Conservation (phyloP, 2,888 invertebrate species). For the Neoscelio sp. region DNA sequence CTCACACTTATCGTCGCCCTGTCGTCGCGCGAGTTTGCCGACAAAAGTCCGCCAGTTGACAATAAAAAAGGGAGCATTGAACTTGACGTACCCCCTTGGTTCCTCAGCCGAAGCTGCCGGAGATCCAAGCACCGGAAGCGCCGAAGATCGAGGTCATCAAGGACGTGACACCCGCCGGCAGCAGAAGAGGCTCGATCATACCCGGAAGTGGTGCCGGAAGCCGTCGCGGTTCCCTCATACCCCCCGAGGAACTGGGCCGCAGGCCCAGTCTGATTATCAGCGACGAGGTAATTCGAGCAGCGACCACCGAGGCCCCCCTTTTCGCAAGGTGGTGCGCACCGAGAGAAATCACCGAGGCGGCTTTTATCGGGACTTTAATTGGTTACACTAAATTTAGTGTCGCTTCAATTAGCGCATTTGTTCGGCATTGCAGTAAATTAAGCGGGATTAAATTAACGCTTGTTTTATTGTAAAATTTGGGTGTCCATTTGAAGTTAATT, state of each 20-base stretch:
- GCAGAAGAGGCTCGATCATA: slow-evolving; percentile 90
- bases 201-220: slow-evolving; percentile 87
- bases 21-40: slow-evolving; percentile 60
- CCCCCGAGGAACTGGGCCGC: slow-evolving; percentile 93
- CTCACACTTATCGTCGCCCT: slow-evolving; percentile 69
- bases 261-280: slow-evolving; percentile 96
- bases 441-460: slow-evolving; percentile 42
- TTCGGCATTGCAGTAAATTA: slow-evolving; percentile 3
- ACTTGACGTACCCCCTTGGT: not conserved
- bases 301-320: not conserved
- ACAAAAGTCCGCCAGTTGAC: slow-evolving; percentile 1
- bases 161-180: slow-evolving; percentile 89
- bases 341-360: slow-evolving; percentile 25
- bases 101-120: slow-evolving; percentile 75
- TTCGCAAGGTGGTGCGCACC: no score
- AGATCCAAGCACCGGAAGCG: slow-evolving; percentile 87
- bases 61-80: not conserved
- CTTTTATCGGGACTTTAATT: not conserved
- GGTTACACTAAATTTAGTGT: slow-evolving; percentile 53
- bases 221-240: slow-evolving; percentile 93
- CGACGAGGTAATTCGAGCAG: slow-evolving; percentile 91
- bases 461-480: no score
- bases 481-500: no score
- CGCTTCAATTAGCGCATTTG: slow-evolving; percentile 47
- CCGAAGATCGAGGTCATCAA: slow-evolving; percentile 95